Evolutionary conservation across 1,140 invertebrate species (phyloP), one percentile per base, ranked within the genome.

Genomic region (Drosophila ficusphila): DNA sequence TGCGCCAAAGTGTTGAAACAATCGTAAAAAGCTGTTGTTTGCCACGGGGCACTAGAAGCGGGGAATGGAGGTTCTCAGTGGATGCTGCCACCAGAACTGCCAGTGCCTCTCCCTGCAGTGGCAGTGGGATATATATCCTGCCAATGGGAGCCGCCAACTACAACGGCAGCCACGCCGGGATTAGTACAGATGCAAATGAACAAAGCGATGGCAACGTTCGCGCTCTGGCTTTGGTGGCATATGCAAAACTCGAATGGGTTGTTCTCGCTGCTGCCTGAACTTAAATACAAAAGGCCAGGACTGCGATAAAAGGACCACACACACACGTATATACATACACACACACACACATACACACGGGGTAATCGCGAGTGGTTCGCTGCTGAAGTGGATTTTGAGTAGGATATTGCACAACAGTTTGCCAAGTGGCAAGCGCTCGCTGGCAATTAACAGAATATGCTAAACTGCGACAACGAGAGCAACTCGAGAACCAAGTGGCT

Each of bases 1-100:
- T 83, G 79, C 79, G 77, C 73, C 61, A 86, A 88, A 86, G 81
- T 86, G 81, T 86, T 86, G 81, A 86, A 86, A 86, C 82, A 86
- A 81, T 88, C 82, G 82, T 88, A 86, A 82, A 86, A 81, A 86
- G 68, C 67, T 64, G 76, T 79, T 72, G 81, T 74, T 60, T 25
- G 73, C 65, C 75, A 36, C 31, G 48, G 57, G 71, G 46, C 54
- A 33, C 48, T 49, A 57, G 46, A 38, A 31, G 8, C 16, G 16
- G 8, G 3, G 2, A 25, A 16, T 23, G 23, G n/a, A n/a, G n/a
- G n/a, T n/a, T 23, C 23, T 5, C 5, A 5, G 23, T 23, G 23
- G 23, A 5, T 23, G 23, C n/a, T n/a, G n/a, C n/a, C n/a, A n/a
- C n/a, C n/a, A n/a, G n/a, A n/a, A n/a, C n/a, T n/a, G n/a, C n/a